Conservation (phyloP, 2,888 invertebrate genomes). For the Heteromurus nitidus region DNA sequence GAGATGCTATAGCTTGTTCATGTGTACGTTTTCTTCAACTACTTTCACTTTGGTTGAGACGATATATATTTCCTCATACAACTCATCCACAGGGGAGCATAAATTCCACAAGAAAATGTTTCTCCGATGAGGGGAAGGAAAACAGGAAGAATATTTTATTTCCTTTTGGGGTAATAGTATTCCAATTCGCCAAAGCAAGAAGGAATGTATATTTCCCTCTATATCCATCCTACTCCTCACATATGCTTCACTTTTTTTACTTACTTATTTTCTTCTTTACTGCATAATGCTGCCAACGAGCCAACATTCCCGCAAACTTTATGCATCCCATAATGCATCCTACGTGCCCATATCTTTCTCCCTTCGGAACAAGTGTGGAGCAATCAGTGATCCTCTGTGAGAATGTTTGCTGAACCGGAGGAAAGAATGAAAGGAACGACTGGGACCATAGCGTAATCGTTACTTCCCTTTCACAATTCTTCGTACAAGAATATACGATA, state of each 20-base stretch:
- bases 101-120: conserved; percentile 43
- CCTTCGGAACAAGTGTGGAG: conserved; percentile 4
- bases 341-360: background rate
- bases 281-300: conserved; percentile 39
- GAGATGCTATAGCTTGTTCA: no score
- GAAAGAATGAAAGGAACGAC: conserved; percentile 13
- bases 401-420: conserved; percentile 39
- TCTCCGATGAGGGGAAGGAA: conserved; percentile 48
- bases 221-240: no score
- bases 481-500: no score
- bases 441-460: no score
- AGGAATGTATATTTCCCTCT: background rate
- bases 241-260: no score
- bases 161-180: conserved; percentile 25
- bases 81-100: conserved; percentile 32
- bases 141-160: conserved; percentile 60
- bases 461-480: no score
- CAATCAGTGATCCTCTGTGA: conserved; percentile 40
- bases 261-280: background rate
- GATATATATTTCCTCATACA: background rate
- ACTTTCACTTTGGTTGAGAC: conserved; percentile 12
- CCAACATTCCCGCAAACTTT: conserved; percentile 40
- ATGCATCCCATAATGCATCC: conserved; percentile 33
- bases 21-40: no score
- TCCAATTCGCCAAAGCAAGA: conserved; percentile 34